These are phyloP conservation scores for Dasysyrphus albostriatus DNA, from an alignment of 2,888 invertebrate genomes.

Conservation along the genomic window DNA sequence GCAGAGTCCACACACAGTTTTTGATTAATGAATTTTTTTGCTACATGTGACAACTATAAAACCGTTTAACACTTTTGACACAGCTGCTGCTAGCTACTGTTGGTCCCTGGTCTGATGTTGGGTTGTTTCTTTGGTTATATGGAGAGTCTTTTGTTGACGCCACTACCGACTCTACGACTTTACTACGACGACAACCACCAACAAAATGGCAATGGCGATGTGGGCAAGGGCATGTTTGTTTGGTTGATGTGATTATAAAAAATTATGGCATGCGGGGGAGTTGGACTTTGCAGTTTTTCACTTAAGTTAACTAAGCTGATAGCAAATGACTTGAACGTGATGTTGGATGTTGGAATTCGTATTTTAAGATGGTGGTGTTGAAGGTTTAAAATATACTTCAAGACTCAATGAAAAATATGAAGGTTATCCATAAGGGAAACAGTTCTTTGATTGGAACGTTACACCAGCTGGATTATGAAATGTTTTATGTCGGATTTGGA, in stretches of 20 bases:
- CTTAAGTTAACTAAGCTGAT: conserved; percentile 47
- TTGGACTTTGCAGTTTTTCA: conserved; percentile 47
- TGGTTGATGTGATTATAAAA: conserved; percentile 48
- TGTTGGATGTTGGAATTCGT: conserved; percentile 35
- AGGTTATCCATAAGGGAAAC: not conserved
- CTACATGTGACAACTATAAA: conserved; percentile 70
- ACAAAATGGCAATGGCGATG: not conserved
- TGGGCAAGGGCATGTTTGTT: conserved; percentile 19
- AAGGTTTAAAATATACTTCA: conserved; percentile 11
- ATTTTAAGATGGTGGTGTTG: conserved; percentile 26
- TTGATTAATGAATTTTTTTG: conserved; percentile 75
- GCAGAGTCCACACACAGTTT: conserved; percentile 40
- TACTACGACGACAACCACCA: not conserved
- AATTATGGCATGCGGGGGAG: not conserved
- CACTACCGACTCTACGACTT: not conserved
- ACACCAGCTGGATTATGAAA: not conserved
- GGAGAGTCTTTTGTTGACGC: conserved; percentile 9
- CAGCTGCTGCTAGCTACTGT: conserved; percentile 49
- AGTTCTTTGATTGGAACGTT: not conserved
- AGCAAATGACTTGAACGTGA: conserved; percentile 62
- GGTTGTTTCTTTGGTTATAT: not conserved
- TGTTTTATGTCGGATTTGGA: not conserved
- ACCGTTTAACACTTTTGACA: conserved; percentile 73
- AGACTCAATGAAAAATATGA: not conserved
- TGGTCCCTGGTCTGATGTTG: conserved; percentile 12